Percentiles rank a stretch among this genome's conserved stretches.
Evolutionary conservation across 2,888 invertebrate species (phyloP).

Genomic region (Corbicula japonica): DNA sequence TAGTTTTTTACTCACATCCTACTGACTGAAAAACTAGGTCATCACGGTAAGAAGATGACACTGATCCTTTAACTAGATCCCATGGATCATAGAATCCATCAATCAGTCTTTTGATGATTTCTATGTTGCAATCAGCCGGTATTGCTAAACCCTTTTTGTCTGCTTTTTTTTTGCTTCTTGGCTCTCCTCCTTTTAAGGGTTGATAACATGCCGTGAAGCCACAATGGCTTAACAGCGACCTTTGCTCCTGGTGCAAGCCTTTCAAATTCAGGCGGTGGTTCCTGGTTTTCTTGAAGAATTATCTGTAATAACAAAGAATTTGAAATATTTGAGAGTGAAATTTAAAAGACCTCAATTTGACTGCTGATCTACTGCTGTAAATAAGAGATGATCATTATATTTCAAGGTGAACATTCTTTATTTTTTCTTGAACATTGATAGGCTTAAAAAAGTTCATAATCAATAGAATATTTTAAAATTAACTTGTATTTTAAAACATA

Average conservation of each 20-base stretch:
- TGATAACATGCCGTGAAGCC: conserved; percentile 23
- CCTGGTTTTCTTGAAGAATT: too few relatives aligned
- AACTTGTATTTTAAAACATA: too few relatives aligned
- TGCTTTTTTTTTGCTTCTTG: conserved; percentile 4
- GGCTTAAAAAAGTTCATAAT: too few relatives aligned
- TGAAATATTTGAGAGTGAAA: too few relatives aligned
- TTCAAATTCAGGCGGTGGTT: conserved; percentile 11
- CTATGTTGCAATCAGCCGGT: background rate
- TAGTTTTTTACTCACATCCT: conserved; percentile 1
- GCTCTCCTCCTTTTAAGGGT: conserved; percentile 1
- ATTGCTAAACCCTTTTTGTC: background rate
- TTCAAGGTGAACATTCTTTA: too few relatives aligned
- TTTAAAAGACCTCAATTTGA: too few relatives aligned
- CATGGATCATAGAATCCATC: conserved; percentile 45
- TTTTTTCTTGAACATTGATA: too few relatives aligned
- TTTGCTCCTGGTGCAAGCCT: conserved; percentile 25
- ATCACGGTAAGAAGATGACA: background rate
- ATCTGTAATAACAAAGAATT: too few relatives aligned
- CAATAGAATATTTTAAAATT: too few relatives aligned
- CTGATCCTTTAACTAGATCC: conserved; percentile 10
- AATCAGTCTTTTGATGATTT: conserved; percentile 40
- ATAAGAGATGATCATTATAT: too few relatives aligned
- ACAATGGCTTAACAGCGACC: conserved; percentile 23
- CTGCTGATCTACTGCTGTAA: too few relatives aligned
- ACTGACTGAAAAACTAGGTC: conserved; percentile 4